These are phyloP conservation scores for Helicoverpa zea DNA, from an alignment of 1,140 invertebrate species.

Conservation along the genomic window DNA sequence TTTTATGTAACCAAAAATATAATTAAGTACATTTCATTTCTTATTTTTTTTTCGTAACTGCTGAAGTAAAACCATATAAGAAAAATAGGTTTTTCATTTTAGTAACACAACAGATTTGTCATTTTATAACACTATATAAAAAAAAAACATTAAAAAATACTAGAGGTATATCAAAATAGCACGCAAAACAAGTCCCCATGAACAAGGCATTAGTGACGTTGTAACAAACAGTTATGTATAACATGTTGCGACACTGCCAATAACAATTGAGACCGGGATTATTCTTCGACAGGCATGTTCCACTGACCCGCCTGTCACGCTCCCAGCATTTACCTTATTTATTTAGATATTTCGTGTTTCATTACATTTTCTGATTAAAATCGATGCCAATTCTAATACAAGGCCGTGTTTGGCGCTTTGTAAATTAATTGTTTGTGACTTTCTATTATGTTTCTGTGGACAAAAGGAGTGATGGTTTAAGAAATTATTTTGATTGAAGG, in stretches of 20 bases:
- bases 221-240: conserved; percentile 39
- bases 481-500: no score
- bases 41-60: no score
- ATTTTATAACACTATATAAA: no score
- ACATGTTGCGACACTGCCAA: conserved; percentile 48
- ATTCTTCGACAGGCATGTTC: conserved; percentile 46
- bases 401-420: conserved; percentile 14
- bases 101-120: no score
- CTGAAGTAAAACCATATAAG: no score
- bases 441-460: conserved; percentile 18
- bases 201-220: conserved; percentile 19
- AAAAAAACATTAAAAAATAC: no score
- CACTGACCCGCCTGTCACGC: conserved; percentile 41
- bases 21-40: no score
- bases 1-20: no score
- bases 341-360: conserved; percentile 48
- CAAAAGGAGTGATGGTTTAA: not conserved
- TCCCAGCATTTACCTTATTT: conserved; percentile 31
- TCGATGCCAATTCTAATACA: conserved; percentile 34
- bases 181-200: conserved; percentile 14
- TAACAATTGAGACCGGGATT: conserved; percentile 53
- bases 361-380: conserved; percentile 52
- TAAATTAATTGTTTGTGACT: conserved; percentile 27
- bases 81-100: no score
- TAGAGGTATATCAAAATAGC: not conserved